Base-by-base conservation (phyloP, 2,797 vertebrate genomes). In the Gymnodraco acuticeps region DNA sequence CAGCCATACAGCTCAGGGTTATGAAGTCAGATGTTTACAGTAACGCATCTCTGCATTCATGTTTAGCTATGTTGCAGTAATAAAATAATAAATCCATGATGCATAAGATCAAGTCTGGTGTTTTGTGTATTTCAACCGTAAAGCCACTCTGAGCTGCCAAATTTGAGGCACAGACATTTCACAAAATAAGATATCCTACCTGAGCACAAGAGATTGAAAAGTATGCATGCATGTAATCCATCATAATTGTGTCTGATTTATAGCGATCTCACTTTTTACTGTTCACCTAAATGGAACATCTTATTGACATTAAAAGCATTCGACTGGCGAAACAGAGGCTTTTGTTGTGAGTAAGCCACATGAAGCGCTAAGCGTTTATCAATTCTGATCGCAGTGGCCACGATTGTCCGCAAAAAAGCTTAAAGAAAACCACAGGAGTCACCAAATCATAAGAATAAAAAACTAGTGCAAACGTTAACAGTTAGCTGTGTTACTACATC, bases 1-100 rank as follows among this genome's bases (percentile, higher is more conserved):
- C 6, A 16, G 38, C 31, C 15, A 51, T 77, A 54, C 45, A 61
- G 61, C 54, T 73, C 16, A 27, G 16, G 19, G 27, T 47, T 56
- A 38, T 62, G 48, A 3, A 41, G 64, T 16, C 52, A 27, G 27
- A 27, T 27, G 27, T 27, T 27, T 46, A 47, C 33, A 38, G 33
- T 48, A 33, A 48, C 64, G 58, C 53, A 41, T 64, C 17, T 47
- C 3, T 58, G 42, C 27, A 53, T 33, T 31, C 33, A 42, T n/a
- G 6, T 16, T 10, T 10, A 23, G 73, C 45, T 33, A 6, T 54
- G 10, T 20, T 16, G 33, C 16, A 60, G 16, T 54, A 54, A 16
- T 52, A 13, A 67, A 48, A 45, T 17, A 33, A 14, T 61, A 16
- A 55, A 61, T 31, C 19, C n/a, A 51, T 10, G n/a, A 13, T n/a